A percentile compares a stretch with the other conserved stretches of the same genome.
Evolutionary conservation across 2,888 invertebrate species (phyloP).

Genomic region (Colostygia pectinataria): DNA sequence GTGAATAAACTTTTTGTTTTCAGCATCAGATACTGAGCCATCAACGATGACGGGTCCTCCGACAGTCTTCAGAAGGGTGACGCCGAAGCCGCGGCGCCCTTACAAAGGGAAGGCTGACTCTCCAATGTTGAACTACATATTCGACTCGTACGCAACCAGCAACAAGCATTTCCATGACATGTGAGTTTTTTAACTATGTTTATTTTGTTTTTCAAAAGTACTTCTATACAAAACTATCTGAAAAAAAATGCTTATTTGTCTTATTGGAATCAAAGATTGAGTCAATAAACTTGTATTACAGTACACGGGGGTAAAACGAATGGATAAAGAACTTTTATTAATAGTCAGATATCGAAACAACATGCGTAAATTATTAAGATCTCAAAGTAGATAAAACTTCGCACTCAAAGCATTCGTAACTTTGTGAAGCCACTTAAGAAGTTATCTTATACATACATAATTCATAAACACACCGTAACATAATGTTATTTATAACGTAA

Average conservation of each 20-base stretch:
- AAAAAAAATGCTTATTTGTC: too few species aligned
- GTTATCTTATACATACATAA: slow-evolving; percentile 9
- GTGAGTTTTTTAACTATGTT: slow-evolving; percentile 53
- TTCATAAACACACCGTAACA: not conserved
- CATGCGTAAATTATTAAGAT: slow-evolving; percentile 14
- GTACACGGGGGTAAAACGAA: too few species aligned
- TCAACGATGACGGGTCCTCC: slow-evolving; percentile 53
- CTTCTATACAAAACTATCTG: too few species aligned
- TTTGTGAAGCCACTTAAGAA: slow-evolving; percentile 4
- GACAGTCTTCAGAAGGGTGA: slow-evolving; percentile 56
- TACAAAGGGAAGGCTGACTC: slow-evolving; percentile 83
- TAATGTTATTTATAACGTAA: too few species aligned
- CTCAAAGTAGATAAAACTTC: slow-evolving; percentile 9
- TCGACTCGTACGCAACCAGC: slow-evolving; percentile 86
- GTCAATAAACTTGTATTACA: too few species aligned
- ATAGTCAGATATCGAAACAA: slow-evolving; percentile 5
- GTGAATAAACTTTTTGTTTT: slow-evolving; percentile 2
- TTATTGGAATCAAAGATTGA: too few species aligned
- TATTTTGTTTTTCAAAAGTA: too few species aligned
- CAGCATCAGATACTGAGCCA: slow-evolving; percentile 49
- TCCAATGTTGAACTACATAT: slow-evolving; percentile 89
- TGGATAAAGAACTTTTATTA: too few species aligned
- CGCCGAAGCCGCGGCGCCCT: slow-evolving; percentile 56
- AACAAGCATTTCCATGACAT: slow-evolving; percentile 88
- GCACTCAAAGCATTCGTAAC: slow-evolving; percentile 5